Evolutionary conservation across 2,888 invertebrate species (phyloP), one percentile per base, ranked within the genome.

Genomic region (Fragum fragum): DNA sequence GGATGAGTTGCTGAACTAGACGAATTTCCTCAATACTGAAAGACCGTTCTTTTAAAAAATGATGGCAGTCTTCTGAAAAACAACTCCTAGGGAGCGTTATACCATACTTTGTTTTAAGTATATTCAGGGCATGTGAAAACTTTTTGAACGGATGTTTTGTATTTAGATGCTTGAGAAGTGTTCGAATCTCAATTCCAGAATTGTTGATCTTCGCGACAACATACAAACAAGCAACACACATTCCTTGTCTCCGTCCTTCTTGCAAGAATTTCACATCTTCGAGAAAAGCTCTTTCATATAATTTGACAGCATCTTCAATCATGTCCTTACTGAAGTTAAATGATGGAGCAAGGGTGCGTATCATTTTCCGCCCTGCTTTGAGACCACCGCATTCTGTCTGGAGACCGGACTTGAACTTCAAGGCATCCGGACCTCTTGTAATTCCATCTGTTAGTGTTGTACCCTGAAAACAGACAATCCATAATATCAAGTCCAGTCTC

Each of bases 221-320:
- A 75, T 69, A 76, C 11, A 80, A 23, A 52, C 80, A 80, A 1
- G 76, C 76, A 28, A 80, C 29, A 26, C 76, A 73, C 80, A 76
- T 76, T 9, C 73, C 73, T 26, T 73, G 72, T 36, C 72, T 72
- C 1, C 23, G 29, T 29, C 28, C 57, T 3, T 18, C 18, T 18
- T 28, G 14, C 11, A 18, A 11, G 9, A 21, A 16, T 21, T 52
- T 32, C 11, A 80, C 39, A 23, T 80, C 76, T 26, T 36, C 68
- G 26, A 68, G 69, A 52, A 61, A 80, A 9, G 76, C 76, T 23
- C 29, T 68, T 29, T 80, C 80, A 59, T 52, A 76, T 2, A 76
- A 36, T 42, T 69, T 63, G 6, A 57, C 39, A 16, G 80, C 76
- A 53, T 73, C 76, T 6, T 39, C 52, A 53, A 52, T 73, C 29